phyloP scores from a whole-genome alignment of 2,113 vertebrate species.

The Delphinus delphis region DNA sequence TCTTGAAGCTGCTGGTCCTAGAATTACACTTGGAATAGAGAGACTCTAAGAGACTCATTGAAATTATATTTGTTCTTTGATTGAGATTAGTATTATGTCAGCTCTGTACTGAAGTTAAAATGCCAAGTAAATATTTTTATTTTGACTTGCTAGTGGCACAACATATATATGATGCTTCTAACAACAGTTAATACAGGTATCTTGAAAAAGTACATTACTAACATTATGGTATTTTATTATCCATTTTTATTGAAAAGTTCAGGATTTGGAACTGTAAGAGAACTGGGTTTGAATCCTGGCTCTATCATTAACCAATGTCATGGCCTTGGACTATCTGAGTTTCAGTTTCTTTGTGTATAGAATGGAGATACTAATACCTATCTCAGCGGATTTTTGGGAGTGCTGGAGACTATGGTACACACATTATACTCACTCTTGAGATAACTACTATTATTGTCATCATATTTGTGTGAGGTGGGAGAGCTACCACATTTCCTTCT shows the following conservation, averaged over 20 bases:
- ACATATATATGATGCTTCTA: background rate
- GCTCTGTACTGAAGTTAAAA: conserved; percentile 23
- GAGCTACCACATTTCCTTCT: background rate
- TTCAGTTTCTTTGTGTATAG: background rate
- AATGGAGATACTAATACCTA: background rate
- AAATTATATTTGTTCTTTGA: conserved; percentile 18
- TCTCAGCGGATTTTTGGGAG: background rate
- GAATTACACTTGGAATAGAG: background rate
- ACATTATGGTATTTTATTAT: background rate
- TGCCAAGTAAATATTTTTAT: conserved; percentile 12
- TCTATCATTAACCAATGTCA: background rate
- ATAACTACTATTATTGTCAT: background rate
- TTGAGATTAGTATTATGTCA: background rate
- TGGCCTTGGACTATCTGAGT: background rate
- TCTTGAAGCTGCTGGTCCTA: background rate
- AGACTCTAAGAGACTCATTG: background rate
- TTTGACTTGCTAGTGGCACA: background rate
- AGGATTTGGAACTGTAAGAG: conserved; percentile 31
- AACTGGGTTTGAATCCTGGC: background rate
- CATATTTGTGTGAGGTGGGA: background rate
- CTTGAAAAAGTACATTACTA: background rate
- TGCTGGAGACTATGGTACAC: background rate
- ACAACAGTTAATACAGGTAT: conserved; percentile 20
- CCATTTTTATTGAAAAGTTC: conserved; percentile 10
- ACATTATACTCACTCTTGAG: background rate